Evolutionary conservation across 2,113 vertebrate species (phyloP).

Genomic region (Leptobrachium leishanense): DNA sequence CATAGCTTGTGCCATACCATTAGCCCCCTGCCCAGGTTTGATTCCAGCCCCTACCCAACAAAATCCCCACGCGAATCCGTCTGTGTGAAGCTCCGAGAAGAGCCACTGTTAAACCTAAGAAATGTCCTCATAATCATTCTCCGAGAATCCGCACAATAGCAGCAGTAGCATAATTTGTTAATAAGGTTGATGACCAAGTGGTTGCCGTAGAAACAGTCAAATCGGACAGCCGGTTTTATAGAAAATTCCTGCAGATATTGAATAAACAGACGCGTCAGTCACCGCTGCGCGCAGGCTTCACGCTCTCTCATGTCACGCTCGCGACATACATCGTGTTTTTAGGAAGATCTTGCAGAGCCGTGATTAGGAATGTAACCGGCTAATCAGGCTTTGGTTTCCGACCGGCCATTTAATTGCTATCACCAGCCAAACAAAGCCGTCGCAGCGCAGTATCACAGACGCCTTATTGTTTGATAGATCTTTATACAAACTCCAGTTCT

Average conservation of each 20-base stretch:
- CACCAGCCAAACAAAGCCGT: conserved; percentile 7
- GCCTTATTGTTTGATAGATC: too few relatives aligned
- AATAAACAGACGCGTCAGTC: neutral
- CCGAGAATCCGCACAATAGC: neutral
- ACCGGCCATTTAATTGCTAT: conserved; percentile 2
- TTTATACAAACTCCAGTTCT: too few relatives aligned
- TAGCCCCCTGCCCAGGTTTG: too few relatives aligned
- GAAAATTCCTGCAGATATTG: conserved; percentile 36
- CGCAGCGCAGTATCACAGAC: neutral
- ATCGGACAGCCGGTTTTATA: conserved; percentile 25
- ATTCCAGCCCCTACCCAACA: too few relatives aligned
- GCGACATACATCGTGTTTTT: neutral
- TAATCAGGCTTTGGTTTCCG: conserved; percentile 10
- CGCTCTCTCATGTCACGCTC: neutral
- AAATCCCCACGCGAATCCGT: too few relatives aligned
- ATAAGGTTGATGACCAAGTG: conserved; percentile 11
- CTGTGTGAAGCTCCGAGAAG: neutral
- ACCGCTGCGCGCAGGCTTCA: neutral
- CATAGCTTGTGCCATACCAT: too few relatives aligned
- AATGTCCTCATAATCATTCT: neutral
- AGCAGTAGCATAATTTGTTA: conserved; percentile 25
- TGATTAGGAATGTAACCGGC: neutral
- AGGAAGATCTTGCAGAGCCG: neutral
- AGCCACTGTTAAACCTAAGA: neutral
- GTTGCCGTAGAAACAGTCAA: conserved; percentile 37